These are phyloP conservation scores for Propsilocerus akamusi DNA, from an alignment of 1,140 invertebrate species.

Conservation along the genomic window DNA sequence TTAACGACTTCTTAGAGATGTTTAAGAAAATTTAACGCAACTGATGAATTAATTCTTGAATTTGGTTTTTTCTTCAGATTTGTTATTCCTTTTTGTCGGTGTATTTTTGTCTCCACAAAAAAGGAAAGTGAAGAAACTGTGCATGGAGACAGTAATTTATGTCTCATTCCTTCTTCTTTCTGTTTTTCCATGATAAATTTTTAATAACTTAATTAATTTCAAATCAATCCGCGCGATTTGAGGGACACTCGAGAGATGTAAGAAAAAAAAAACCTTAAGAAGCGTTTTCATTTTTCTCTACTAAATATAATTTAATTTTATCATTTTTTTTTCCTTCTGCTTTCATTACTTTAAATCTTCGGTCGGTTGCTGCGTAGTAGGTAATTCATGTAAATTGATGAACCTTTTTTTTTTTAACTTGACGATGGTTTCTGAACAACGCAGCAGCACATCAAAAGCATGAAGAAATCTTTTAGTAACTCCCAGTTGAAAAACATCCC, in stretches of 20 bases:
- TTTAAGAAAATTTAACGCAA: too few species aligned
- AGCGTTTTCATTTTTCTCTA: not conserved
- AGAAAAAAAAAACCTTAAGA: not conserved
- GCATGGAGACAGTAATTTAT: too few species aligned
- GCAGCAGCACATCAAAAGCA: not conserved
- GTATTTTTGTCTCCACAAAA: too few species aligned
- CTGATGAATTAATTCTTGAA: too few species aligned
- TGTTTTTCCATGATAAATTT: not conserved
- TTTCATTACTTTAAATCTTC: too few species aligned
- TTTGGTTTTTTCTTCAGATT: too few species aligned
- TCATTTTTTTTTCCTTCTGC: not conserved
- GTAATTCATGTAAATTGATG: constrained; percentile 1
- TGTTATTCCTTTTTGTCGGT: too few species aligned
- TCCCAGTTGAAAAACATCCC: not conserved
- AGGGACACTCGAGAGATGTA: not conserved
- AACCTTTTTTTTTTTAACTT: not conserved
- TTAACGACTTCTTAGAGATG: too few species aligned
- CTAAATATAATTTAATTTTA: not conserved
- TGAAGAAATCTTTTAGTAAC: not conserved
- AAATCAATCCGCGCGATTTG: not conserved
- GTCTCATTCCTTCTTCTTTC: not conserved
- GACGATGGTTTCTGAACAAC: not conserved
- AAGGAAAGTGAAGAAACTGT: too few species aligned
- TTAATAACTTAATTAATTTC: not conserved
- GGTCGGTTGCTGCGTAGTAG: not conserved